Conservation (phyloP, 1,140 invertebrate species). For the Odontomachus brunneus region DNA sequence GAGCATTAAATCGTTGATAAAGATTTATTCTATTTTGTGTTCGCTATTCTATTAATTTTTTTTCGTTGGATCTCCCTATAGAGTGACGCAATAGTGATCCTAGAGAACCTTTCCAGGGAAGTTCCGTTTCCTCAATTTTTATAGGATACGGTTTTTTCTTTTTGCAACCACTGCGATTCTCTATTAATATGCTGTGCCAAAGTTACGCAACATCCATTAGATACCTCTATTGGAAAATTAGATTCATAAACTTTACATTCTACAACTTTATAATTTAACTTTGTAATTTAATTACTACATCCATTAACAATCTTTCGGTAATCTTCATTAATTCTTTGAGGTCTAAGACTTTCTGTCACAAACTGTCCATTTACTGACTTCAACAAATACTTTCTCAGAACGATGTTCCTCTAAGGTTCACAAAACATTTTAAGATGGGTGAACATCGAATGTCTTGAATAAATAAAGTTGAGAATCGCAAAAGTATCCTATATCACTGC, state of each 20-base stretch:
- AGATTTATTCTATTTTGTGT: slow-evolving; percentile 14
- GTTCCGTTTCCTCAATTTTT: slow-evolving; percentile 36
- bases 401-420: background rate
- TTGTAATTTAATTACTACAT: background rate
- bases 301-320: too few species aligned
- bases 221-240: background rate
- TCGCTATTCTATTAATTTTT: background rate
- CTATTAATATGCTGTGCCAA: background rate
- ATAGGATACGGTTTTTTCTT: slow-evolving; percentile 8
- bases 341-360: too few species aligned
- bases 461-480: slow-evolving; percentile 45
- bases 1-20: slow-evolving; percentile 19
- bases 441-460: background rate
- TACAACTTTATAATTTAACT: background rate
- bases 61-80: slow-evolving; percentile 18
- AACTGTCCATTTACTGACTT: too few species aligned
- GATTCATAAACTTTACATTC: background rate
- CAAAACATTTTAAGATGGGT: slow-evolving; percentile 1
- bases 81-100: background rate
- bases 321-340: too few species aligned
- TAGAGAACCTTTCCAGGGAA: too few species aligned
- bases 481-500: slow-evolving; percentile 50
- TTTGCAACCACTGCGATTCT: slow-evolving; percentile 44
- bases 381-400: background rate
- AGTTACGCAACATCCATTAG: background rate